Conservation (phyloP, 2,888 invertebrate genomes). For the Hofmannophila pseudospretella region DNA sequence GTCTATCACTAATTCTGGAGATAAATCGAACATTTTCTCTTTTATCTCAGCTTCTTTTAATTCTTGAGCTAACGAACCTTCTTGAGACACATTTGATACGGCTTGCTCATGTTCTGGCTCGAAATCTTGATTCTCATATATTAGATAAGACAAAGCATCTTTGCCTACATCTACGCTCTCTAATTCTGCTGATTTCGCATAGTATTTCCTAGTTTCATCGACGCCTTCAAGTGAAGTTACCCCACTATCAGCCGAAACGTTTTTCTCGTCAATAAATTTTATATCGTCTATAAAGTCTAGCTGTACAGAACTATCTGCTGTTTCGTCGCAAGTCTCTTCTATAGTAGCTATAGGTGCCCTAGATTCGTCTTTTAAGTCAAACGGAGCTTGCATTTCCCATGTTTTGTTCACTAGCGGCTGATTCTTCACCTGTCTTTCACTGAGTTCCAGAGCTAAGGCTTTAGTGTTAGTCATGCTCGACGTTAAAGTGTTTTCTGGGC, state of each 20-base stretch:
- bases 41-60: constrained; percentile 58
- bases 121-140: constrained; percentile 51
- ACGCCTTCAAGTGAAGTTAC: constrained; percentile 22
- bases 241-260: constrained; percentile 23
- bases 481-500: constrained; percentile 78
- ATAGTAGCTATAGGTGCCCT: constrained; percentile 68
- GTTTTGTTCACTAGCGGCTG: constrained; percentile 33
- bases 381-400: constrained; percentile 34
- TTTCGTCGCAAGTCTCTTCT: constrained; percentile 56
- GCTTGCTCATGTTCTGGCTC: constrained; percentile 25
- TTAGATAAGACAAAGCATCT: constrained; percentile 61
- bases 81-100: constrained; percentile 22
- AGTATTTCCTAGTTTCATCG: constrained; percentile 15
- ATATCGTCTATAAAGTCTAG: constrained; percentile 53
- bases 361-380: constrained; percentile 26
- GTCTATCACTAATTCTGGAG: constrained; percentile 62
- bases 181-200: constrained; percentile 22
- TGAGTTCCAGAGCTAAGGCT: constrained; percentile 52
- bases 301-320: constrained; percentile 36
- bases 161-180: constrained; percentile 58
- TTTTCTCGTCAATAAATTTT: constrained; percentile 35
- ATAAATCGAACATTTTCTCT: constrained; percentile 52
- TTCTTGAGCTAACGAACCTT: constrained; percentile 53
- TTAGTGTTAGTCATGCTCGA: constrained; percentile 61
- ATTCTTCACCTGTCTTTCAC: constrained; percentile 43